Evolutionary conservation across 2,888 invertebrate species (phyloP).

Genomic region (Microctonus hyperodae): DNA sequence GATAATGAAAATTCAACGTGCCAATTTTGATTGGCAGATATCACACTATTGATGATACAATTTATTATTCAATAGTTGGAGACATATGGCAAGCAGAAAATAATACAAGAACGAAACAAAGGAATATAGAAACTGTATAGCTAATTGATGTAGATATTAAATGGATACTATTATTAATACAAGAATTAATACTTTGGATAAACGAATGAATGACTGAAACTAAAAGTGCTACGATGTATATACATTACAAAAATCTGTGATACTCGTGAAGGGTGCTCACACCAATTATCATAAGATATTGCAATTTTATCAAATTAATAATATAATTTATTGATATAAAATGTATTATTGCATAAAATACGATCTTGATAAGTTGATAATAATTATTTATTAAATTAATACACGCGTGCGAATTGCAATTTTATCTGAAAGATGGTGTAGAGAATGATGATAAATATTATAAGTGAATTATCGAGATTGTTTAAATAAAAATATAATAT

Average conservation of each 20-base stretch:
- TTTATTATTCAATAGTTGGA: not conserved
- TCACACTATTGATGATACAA: not conserved
- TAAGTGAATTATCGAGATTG: too few species aligned
- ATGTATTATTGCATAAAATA: too few species aligned
- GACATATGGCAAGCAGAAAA: not conserved
- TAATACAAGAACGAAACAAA: not conserved
- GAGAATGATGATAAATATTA: too few species aligned
- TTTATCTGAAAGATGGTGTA: too few species aligned
- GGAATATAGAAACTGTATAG: not conserved
- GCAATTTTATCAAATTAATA: not conserved
- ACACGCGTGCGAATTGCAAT: too few species aligned
- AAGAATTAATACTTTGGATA: not conserved
- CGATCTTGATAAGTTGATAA: too few species aligned
- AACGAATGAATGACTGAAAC: not conserved
- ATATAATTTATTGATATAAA: not conserved
- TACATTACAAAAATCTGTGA: not conserved
- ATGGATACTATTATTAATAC: not conserved
- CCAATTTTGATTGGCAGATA: not conserved
- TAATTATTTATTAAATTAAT: too few species aligned
- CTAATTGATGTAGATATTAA: not conserved
- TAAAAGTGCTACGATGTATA: not conserved
- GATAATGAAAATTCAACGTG: conserved; percentile 29
- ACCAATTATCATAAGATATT: not conserved
- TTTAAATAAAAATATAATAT: too few species aligned
- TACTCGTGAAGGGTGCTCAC: not conserved